Evolutionary conservation across 1,140 invertebrate species (phyloP), one percentile per base, ranked within the genome.

Genomic region (Elymnias hypermnestra): DNA sequence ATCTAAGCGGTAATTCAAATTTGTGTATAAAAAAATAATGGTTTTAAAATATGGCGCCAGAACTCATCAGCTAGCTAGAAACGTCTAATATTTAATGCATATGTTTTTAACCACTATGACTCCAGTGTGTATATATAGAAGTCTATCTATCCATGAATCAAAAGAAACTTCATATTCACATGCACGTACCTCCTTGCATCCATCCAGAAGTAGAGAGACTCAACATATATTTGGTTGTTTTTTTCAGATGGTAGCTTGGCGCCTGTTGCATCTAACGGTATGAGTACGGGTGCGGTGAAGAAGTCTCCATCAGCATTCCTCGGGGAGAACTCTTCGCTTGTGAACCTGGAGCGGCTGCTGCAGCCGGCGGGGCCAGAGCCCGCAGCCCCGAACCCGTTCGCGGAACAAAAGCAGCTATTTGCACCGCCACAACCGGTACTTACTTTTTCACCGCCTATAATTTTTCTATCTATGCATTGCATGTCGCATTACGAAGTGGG

Each of bases 281-380:
- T n/a, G n/a, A n/a, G n/a, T n/a, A n/a, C 46, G 87, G 57, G 88
- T 86, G 51, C 62, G 2, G 79, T 89, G 14, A 93, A 94, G 75
- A 97, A 96, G 82, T 96, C 95, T 41, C 96, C 97, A 5, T 94
- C 96, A 59, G 92, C 92, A 59, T 98, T 98, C 85, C 89, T 98
- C 4, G 97, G 97, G 10, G 95, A 98, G 86, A 98, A 98, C 86
- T 96, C 94, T 12, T 90, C 92, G 56, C 89, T 98, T 47, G 97
- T 98, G 26, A 98, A 98, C 90, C 89, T 98, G 66, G 97, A 98
- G 86, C 96, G 97, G 87, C 90, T 98, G 67, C 94, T 98, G 48
- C 95, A 94, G 60, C 88, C 91, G 10, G 47, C 61, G 12, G 31
- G 58, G 9, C 43, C 61, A 12, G 65, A 62, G 21, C 62, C 63